Conservation (phyloP, 2,113 vertebrate species). For the Python bivittatus region DNA sequence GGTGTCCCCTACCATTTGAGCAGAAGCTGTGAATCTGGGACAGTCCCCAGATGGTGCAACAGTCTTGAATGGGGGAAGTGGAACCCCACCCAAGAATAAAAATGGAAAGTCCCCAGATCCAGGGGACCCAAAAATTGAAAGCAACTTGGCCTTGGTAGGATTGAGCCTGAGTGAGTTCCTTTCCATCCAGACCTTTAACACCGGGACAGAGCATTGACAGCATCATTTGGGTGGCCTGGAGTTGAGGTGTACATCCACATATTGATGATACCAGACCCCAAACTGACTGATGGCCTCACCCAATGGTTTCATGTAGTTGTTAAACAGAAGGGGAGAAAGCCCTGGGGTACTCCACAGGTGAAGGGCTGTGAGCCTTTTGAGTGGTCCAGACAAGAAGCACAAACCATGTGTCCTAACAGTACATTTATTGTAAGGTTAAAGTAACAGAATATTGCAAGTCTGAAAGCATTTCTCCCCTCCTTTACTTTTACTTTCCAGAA, state of each 20-base stretch:
- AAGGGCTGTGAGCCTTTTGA: background rate
- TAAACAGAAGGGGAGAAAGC: background rate
- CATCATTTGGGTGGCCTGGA: background rate
- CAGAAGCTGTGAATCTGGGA: background rate
- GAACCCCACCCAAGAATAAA: background rate
- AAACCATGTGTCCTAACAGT: background rate
- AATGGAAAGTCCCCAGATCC: background rate
- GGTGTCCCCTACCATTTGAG: background rate
- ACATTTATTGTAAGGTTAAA: background rate
- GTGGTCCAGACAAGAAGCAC: background rate
- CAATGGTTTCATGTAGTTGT: background rate
- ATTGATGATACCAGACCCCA: background rate
- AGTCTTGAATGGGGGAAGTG: background rate
- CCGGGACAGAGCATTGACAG: background rate
- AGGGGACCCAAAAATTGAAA: background rate
- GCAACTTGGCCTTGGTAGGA: background rate
- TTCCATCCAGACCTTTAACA: background rate
- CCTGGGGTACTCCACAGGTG: background rate
- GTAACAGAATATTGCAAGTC: background rate
- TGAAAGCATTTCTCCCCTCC: background rate
- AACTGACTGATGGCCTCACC: background rate
- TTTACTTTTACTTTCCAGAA: background rate
- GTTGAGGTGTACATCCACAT: background rate
- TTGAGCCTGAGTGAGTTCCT: background rate
- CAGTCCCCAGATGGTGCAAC: background rate